Base-by-base conservation (phyloP, 2,797 vertebrate species). In the Gymnocypris eckloni region DNA sequence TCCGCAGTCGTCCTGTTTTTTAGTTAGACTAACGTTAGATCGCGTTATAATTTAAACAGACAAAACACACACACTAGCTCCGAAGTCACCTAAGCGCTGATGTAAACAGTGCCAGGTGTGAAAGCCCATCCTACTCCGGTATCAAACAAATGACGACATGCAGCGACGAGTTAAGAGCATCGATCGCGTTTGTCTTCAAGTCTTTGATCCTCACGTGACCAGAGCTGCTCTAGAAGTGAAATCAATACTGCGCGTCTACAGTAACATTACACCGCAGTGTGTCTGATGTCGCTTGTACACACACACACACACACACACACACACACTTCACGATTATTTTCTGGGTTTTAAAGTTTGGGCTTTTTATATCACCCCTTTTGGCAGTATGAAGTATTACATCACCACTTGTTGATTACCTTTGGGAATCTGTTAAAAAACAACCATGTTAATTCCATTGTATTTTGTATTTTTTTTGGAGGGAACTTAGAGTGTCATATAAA, bases 61-160 rank as follows among this genome's bases (percentile, higher is more conserved):
- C 15, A 69, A 15, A 61, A 59, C 69, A 37, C n/a, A 6, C 37
- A 64, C 6, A 28, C 25, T 43, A 43, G 10, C 41, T 59, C 3
- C 39, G 4, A 43, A 56, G 25, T 56, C 48, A 41, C 54, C 64
- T 48, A 33, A 25, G 10, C 15, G 69, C 72, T 39, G 61, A 25
- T 77, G 59, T 84, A 67, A 84, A 76, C 61, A 83, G 70, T 48
- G 81, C 41, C 81, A 75, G 81, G 81, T 75, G 81, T 16, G 37
- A 77, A 50, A 77, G 82, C 82, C 82, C 82, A 84, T 77, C 82
- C 72, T 77, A 67, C 82, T 77, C 59, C 48, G 41, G 54, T 52
- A 72, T 73, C 52, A 45, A 83, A 64, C 25, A 39, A 66, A 76
- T 37, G 82, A 83, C 71, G 71, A 50, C 71, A 76, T 12, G 12